Evolutionary conservation across 2,888 invertebrate genomes (phyloP).

Genomic region (Brachylomia viminalis): DNA sequence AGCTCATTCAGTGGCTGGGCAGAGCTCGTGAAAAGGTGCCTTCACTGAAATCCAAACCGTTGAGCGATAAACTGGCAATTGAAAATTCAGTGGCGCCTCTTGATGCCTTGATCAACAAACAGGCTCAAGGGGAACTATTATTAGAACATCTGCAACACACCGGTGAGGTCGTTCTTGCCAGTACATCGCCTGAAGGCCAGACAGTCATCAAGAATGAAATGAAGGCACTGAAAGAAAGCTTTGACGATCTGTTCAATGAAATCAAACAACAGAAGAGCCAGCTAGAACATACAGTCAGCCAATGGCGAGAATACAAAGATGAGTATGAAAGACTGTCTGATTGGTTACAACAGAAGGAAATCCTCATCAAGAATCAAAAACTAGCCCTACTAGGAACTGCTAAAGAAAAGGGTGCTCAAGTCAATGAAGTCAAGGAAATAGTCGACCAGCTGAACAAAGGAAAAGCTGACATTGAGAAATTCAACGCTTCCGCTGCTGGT

Average conservation of each 20-base stretch:
- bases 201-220: constrained; percentile 96
- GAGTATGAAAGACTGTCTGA: constrained; percentile 97
- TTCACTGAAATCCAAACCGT: constrained; percentile 95
- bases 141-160: constrained; percentile 96
- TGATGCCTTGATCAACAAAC: constrained; percentile 96
- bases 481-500: constrained; percentile 94
- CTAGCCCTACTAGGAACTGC: constrained; percentile 94
- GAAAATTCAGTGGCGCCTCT: constrained; percentile 97
- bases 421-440: constrained; percentile 94
- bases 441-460: constrained; percentile 94
- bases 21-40: constrained; percentile 97
- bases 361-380: constrained; percentile 97
- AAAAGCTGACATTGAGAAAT: constrained; percentile 95
- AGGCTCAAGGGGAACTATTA: constrained; percentile 96
- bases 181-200: constrained; percentile 95
- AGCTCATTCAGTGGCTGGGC: constrained; percentile 96
- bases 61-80: constrained; percentile 96
- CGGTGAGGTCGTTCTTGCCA: constrained; percentile 96
- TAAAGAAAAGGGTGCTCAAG: constrained; percentile 96
- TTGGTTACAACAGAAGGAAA: constrained; percentile 98
- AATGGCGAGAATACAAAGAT: constrained; percentile 97
- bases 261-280: constrained; percentile 96
- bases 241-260: constrained; percentile 96
- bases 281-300: constrained; percentile 94
- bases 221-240: constrained; percentile 95